Evolutionary conservation across 2,113 vertebrate species (phyloP).

Genomic region (Otolemur garnettii): DNA sequence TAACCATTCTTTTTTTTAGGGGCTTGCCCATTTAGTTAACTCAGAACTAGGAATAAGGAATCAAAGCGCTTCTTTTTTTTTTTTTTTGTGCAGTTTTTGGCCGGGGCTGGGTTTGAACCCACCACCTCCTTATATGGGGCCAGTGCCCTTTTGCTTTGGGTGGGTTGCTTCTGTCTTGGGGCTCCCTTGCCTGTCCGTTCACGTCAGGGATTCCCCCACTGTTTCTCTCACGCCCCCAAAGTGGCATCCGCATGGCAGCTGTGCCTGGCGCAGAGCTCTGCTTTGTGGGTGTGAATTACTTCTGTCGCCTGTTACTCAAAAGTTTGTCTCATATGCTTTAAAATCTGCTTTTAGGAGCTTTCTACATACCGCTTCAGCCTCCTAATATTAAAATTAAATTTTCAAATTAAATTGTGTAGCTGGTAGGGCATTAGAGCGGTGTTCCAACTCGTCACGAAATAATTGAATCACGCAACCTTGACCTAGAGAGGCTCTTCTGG

Average conservation of each 20-base stretch:
- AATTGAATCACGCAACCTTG: not conserved
- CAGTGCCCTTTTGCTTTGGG: not conserved
- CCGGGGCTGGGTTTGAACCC: too few relatives aligned
- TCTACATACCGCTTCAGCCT: not conserved
- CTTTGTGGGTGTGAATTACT: too few relatives aligned
- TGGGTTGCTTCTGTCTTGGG: constrained; percentile 22
- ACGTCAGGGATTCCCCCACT: constrained; percentile 3
- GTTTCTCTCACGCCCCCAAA: not conserved
- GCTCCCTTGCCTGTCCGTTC: not conserved
- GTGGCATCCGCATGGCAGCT: not conserved
- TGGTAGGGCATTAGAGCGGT: not conserved
- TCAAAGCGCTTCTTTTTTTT: not conserved
- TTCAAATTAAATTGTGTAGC: not conserved
- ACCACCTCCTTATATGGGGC: too few relatives aligned
- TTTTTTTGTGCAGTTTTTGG: too few relatives aligned
- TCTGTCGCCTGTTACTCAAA: not conserved
- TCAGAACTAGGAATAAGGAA: constrained; percentile 39
- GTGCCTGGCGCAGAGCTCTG: not conserved
- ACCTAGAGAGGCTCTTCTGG: not conserved
- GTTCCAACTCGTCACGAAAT: not conserved
- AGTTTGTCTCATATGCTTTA: constrained; percentile 28
- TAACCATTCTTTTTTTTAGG: constrained; percentile 15
- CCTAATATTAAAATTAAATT: not conserved
- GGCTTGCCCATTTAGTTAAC: constrained; percentile 25
- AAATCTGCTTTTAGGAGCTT: constrained; percentile 26